Evolutionary conservation across 2,888 invertebrate genomes (phyloP).

Genomic region (Pterobdella sp.): DNA sequence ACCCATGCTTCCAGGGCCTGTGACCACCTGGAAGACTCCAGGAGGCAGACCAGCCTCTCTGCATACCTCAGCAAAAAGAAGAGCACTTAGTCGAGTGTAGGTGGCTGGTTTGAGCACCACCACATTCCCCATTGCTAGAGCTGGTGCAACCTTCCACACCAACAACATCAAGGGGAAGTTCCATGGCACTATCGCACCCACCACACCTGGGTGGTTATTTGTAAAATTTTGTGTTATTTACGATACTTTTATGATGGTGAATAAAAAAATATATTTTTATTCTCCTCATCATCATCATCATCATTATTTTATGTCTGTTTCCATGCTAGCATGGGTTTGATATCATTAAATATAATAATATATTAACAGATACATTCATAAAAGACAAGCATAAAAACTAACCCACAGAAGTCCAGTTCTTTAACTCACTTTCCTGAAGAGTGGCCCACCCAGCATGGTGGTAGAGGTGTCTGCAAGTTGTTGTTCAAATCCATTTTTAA

Average conservation of each 20-base stretch:
- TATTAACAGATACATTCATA: background rate
- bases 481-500: background rate
- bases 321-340: too few relatives aligned
- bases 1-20: slow-evolving; percentile 48
- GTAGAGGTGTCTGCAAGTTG: slow-evolving; percentile 48
- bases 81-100: slow-evolving; percentile 50
- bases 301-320: background rate
- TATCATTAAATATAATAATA: background rate
- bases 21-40: slow-evolving; percentile 54
- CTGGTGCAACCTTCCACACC: slow-evolving; percentile 54
- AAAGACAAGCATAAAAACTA: slow-evolving; percentile 11
- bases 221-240: background rate
- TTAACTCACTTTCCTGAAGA: slow-evolving; percentile 49
- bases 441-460: slow-evolving; percentile 56
- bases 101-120: slow-evolving; percentile 54
- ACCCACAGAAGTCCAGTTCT: slow-evolving; percentile 52
- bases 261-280: background rate
- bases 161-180: slow-evolving; percentile 54
- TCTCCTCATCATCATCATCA: background rate
- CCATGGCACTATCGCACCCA: slow-evolving; percentile 52
- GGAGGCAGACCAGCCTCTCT: slow-evolving; percentile 53
- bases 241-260: background rate
- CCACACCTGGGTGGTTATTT: slow-evolving; percentile 47
- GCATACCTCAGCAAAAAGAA: slow-evolving; percentile 54
- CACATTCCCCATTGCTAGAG: slow-evolving; percentile 55